phyloP scores from a whole-genome alignment of 1,140 invertebrate species.

The Physella acuta region DNA sequence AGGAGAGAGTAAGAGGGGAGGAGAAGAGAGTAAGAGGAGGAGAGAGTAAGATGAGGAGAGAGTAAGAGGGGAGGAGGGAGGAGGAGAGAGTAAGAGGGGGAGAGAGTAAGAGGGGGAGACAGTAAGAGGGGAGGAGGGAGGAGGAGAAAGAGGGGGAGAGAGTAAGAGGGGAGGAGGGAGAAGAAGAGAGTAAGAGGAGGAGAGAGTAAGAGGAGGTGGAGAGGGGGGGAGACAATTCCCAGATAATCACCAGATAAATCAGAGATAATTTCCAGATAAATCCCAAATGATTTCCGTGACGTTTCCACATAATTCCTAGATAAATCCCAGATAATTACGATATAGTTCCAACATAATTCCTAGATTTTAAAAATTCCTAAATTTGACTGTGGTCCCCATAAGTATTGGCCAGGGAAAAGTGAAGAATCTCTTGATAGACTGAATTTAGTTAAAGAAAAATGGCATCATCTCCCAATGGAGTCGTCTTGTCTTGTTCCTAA shows the following conservation, averaged over 20 bases:
- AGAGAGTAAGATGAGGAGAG: background rate
- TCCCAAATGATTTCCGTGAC: background rate
- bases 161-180: background rate
- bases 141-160: constrained; percentile 2
- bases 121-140: constrained; percentile 3
- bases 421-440: background rate
- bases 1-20: too few species aligned
- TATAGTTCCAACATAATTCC: background rate
- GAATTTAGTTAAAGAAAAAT: too few species aligned
- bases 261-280: background rate
- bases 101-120: background rate
- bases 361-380: background rate
- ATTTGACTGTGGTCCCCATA: background rate
- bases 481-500: too few species aligned
- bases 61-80: too few species aligned
- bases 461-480: too few species aligned
- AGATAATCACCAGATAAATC: background rate
- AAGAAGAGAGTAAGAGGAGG: background rate
- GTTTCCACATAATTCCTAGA: background rate
- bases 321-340: background rate
- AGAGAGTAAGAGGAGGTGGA: background rate
- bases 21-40: constrained; percentile 1
- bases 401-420: background rate
- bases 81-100: background rate
- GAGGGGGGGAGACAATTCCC: background rate